These are phyloP conservation scores for Drosophila nigrodunni DNA, from an alignment of 1,140 invertebrate genomes.

Conservation along the genomic window DNA sequence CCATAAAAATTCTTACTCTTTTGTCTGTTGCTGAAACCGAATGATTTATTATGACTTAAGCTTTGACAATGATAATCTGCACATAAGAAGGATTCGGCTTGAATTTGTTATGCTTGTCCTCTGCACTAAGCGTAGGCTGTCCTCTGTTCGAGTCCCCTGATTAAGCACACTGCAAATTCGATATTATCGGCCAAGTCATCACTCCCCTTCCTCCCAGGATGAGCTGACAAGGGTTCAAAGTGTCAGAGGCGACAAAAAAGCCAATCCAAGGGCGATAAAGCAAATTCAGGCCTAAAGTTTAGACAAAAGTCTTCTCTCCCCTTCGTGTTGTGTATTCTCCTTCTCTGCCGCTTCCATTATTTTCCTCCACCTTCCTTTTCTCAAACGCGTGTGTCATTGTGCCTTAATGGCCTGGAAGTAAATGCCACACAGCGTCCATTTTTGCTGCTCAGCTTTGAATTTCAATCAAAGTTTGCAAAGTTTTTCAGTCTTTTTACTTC, in stretches of 20 bases:
- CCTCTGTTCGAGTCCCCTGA: constrained; percentile 17
- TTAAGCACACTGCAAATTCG: constrained; percentile 39
- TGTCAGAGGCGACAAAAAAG: constrained; percentile 44
- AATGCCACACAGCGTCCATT: constrained; percentile 42
- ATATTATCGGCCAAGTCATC: constrained; percentile 46
- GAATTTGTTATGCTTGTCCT: constrained; percentile 29
- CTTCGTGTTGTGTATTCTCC: not conserved
- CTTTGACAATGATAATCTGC: constrained; percentile 44
- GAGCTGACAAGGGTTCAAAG: constrained; percentile 42
- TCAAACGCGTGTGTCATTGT: constrained; percentile 47
- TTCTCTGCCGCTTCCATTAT: not conserved
- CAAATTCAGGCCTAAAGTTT: constrained; percentile 44
- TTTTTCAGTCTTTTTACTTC: constrained; percentile 18
- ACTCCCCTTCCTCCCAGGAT: not conserved
- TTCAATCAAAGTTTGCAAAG: constrained; percentile 50
- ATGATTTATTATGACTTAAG: constrained; percentile 50
- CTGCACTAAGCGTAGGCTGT: constrained; percentile 6
- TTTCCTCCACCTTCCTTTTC: not conserved
- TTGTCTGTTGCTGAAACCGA: constrained; percentile 6
- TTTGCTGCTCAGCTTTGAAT: constrained; percentile 35
- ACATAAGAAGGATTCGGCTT: constrained; percentile 21
- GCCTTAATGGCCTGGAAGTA: constrained; percentile 56
- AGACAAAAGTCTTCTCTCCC: constrained; percentile 36
- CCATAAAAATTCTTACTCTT: not conserved
- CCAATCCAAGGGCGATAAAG: constrained; percentile 36